A percentile compares a stretch with the other conserved stretches of the same genome.
These are phyloP conservation scores for Tetramorium bicarinatum DNA, from an alignment of 2,888 invertebrate genomes.

Conservation along the genomic window DNA sequence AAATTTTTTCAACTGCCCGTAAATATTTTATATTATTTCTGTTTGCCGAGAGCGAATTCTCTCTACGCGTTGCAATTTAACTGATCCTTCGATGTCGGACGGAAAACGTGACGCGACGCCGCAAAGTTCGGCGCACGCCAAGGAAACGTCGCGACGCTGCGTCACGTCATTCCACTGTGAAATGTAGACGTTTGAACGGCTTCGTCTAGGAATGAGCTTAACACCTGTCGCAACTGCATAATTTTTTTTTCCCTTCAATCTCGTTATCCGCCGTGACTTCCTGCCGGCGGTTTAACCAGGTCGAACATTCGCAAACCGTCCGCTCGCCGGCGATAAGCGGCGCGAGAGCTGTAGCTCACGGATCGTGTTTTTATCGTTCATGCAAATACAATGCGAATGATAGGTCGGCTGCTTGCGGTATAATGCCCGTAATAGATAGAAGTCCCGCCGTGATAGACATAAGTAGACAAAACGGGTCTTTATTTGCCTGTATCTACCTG, in stretches of 20 bases:
- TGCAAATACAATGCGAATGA: slow-evolving; percentile 50
- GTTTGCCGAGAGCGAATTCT: neutral
- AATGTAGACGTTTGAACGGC: slow-evolving; percentile 81
- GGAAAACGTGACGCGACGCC: neutral
- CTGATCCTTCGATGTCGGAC: neutral
- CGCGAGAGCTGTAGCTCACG: slow-evolving; percentile 25
- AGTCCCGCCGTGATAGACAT: slow-evolving; percentile 38
- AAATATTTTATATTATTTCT: neutral
- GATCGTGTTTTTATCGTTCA: slow-evolving; percentile 38
- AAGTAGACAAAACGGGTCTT: slow-evolving; percentile 55
- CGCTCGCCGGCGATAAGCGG: slow-evolving; percentile 28
- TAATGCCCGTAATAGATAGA: slow-evolving; percentile 50
- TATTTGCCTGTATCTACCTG: slow-evolving; percentile 37
- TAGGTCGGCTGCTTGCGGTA: slow-evolving; percentile 48
- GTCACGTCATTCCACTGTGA: slow-evolving; percentile 71
- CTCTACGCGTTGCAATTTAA: neutral
- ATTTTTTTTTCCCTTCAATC: slow-evolving; percentile 78
- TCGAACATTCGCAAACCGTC: slow-evolving; percentile 49
- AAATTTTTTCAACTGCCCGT: neutral
- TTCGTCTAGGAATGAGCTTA: slow-evolving; percentile 85
- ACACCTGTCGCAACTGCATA: slow-evolving; percentile 76
- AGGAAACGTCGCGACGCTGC: slow-evolving; percentile 47
- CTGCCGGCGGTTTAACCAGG: slow-evolving; percentile 64
- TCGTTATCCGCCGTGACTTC: slow-evolving; percentile 69
- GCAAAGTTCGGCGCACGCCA: slow-evolving; percentile 20